Base-by-base conservation (phyloP, 2,797 vertebrate genomes). In the Podarcis lilfordi region DNA sequence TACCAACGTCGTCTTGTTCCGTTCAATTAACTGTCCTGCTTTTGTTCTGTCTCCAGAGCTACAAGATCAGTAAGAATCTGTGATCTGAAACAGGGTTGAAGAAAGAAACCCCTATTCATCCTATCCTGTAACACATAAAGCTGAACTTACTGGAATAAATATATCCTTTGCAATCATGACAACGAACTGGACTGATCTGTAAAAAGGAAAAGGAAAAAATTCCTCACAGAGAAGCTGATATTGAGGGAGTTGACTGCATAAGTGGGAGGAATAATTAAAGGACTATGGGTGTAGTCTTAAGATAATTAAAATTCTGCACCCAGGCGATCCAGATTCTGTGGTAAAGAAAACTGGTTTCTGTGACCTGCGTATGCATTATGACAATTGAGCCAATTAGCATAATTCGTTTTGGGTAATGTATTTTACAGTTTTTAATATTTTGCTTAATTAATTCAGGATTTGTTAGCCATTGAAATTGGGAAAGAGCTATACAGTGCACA, bases 21-120 rank as follows among this genome's bases (percentile, higher is more conserved):
- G 66, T 45, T 3, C 37, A 45, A 71, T 6, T 80, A 90, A 80
- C 5, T 71, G 6, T 8, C 83, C 45, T 11, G 25, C 50, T 27
- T 23, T 80, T 81, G 19, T 61, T 87, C 80, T 80, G 75, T 75
- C 68, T 86, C 75, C 68, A 90, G 80, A 80, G 89, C 74, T 91
- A 43, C 9, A 5, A 78, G 85, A 86, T 89, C 85, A 82, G 66
- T 83, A 78, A 83, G 84, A 83, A 82, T 86, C 64, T 89, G 80
- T 86, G 64, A 83, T 86, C 35, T 72, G 80, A 81, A 74, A 76
- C 82, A 80, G 21, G 45, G 80, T 78, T 78, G 74, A 32, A 88
- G 68, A 17, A 74, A 13, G 74, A 68, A 64, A 9, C 32, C 85
- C 66, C 43, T 61, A 37, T 74, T 84, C 19, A 35, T 50, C n/a